Evolutionary conservation across 2,797 vertebrate genomes (phyloP), one percentile per base, ranked within the genome.

Genomic region (Octomys mimax): DNA sequence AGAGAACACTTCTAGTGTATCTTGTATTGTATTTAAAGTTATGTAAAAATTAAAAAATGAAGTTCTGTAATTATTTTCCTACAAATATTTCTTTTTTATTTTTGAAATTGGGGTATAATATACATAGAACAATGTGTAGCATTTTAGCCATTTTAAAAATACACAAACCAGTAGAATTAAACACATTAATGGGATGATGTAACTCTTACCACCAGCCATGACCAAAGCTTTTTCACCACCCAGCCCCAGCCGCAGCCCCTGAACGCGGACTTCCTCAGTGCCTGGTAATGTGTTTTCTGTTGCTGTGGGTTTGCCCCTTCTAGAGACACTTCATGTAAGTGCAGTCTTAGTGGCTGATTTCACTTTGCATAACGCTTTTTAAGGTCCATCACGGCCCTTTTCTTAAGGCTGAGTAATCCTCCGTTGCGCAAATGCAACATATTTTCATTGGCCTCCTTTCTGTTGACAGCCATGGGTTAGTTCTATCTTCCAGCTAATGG

Each of bases 31-130:
- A 49, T 82, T 52, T 83, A 49, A 96, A 71, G 28, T 92, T 26
- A 94, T 19, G 26, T 61, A 52, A 81, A 85, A 21, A 92, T 54
- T 12, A 54, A 54, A 54, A 54, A 54, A 54, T 54, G 12, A 54
- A 54, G 52, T 54, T 54, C 12, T 54, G 12, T 16, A 54, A 54
- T 54, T 13, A 54, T 16, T 92, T 96, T 77, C n/a, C 39, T 68
- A 75, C 31, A 9, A 39, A 68, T 81, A 54, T 64, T 71, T 26
- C 12, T 82, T 62, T 88, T 83, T 66, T 42, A 84, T 84, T 49
- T 82, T 87, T 89, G 19, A 36, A 71, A 83, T 22, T 91, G 31
- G 71, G 19, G 6, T 46, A 79, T 88, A 92, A 84, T 68, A 88
- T 70, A 22, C 16, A 70, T 21, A 73, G 39, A 39, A 46, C 52